phyloP scores from a whole-genome alignment of 2,888 invertebrate species.

The Drosophila paracracens region DNA sequence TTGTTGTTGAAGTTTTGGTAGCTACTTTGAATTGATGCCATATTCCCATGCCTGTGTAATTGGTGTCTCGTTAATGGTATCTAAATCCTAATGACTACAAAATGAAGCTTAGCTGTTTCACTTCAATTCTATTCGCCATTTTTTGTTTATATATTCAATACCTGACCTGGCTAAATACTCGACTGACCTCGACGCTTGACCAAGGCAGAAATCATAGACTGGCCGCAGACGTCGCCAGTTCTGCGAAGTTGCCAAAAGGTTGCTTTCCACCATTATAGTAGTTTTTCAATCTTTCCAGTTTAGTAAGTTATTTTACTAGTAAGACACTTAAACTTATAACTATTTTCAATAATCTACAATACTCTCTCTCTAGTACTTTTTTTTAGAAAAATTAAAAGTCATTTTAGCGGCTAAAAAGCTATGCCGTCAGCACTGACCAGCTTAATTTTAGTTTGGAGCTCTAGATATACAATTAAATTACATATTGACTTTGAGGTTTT shows the following conservation, averaged over 20 bases:
- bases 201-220: slow-evolving; percentile 6
- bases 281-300: not conserved
- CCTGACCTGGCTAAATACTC: slow-evolving; percentile 30
- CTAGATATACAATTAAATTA: not conserved
- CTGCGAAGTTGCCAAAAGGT: not conserved
- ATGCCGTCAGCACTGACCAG: not conserved
- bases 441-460: not conserved
- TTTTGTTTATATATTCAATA: slow-evolving; percentile 24
- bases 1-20: not conserved
- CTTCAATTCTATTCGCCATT: not conserved
- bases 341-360: not conserved
- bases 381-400: not conserved
- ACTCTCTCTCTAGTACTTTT: not conserved
- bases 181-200: slow-evolving; percentile 13
- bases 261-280: not conserved
- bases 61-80: not conserved
- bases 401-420: not conserved
- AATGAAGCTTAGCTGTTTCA: not conserved
- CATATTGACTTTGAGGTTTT: not conserved
- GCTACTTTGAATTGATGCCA: not conserved
- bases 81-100: not conserved
- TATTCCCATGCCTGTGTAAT: not conserved
- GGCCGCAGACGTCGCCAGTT: slow-evolving; percentile 8
- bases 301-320: not conserved
- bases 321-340: not conserved